These are phyloP conservation scores for Neolamprologus modestus DNA, from an alignment of 2,113 vertebrate species.

Conservation along the genomic window DNA sequence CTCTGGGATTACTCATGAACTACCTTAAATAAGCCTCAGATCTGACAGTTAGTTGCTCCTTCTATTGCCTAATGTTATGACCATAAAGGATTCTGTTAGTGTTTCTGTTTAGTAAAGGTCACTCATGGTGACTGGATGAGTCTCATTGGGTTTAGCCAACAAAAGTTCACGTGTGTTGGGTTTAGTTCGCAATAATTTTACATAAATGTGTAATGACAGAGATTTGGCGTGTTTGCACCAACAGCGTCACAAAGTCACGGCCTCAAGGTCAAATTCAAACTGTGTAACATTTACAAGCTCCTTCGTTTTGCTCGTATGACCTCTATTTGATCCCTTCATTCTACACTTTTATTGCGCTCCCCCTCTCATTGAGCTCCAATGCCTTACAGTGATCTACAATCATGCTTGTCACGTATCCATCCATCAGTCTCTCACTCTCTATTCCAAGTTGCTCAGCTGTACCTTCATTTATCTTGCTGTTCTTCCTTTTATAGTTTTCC, in stretches of 20 bases:
- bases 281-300: constrained; percentile 5
- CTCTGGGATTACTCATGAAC: not conserved
- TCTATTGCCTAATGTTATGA: not conserved
- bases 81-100: not conserved
- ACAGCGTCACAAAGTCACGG: constrained; percentile 10
- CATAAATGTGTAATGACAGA: constrained; percentile 4
- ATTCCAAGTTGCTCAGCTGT: not conserved
- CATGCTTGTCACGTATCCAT: not conserved
- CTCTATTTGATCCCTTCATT: not conserved
- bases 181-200: not conserved
- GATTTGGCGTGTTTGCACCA: not conserved
- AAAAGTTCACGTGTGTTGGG: not conserved
- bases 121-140: not conserved
- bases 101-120: not conserved
- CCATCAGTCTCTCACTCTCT: not conserved
- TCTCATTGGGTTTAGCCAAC: not conserved
- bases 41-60: not conserved
- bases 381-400: not conserved
- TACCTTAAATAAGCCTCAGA: not conserved
- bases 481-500: not conserved
- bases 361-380: not conserved
- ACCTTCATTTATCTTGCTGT: not conserved
- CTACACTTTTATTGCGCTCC: not conserved
- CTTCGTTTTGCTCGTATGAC: not conserved
- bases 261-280: constrained; percentile 8